Base-by-base conservation (phyloP, 2,888 invertebrate genomes). In the Ctena decussata region DNA sequence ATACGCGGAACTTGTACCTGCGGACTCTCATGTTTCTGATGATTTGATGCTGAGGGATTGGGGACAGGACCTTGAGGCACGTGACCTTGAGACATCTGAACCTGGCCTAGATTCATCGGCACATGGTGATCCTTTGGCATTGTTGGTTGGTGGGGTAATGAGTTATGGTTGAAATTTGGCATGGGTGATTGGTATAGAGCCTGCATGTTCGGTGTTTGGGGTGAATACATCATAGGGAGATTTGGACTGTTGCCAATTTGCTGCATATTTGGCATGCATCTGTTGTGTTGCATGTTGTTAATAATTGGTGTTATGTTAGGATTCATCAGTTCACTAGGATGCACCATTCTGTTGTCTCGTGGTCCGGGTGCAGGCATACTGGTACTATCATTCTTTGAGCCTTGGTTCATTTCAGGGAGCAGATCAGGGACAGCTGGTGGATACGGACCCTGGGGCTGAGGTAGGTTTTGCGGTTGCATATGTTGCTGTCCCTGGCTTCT, bases 1-100 rank as follows among this genome's bases (percentile, higher is more conserved):
- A 95, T 94, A 81, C 94, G 95, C 12, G 95, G 95, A 27, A 95
- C 95, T 83, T 95, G 95, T 12, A 95, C 94, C 87, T 94, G 94
- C 3, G 95, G 95, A 79, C 94, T 94, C n/a, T 91, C 89, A 15
- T 94, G 86, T 80, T 94, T 93, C 65, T 89, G 86, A 6, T 46
- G 44, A 30, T 80, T 76, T 30, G 72, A 73, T 41, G 85, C 60
- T 18, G 84, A 76, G 24, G 86, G 86, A 60, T 86, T 86, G 44
- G 89, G 86, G 6, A 80, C 80, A 60, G 57, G 80, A 73, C 76
- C 84, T 32, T 84, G 82, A 44, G 73, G 79, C 82, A 80, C 75
- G 44, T 87, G 87, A 77, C 80, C 78, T 76, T 71, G 76, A 74
- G 65, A 65, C 65, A 65, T 65, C 35, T 65, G 65, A 39, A 0